Base-by-base conservation (phyloP, 2,797 vertebrate species). In the Acipenser ruthenus region DNA sequence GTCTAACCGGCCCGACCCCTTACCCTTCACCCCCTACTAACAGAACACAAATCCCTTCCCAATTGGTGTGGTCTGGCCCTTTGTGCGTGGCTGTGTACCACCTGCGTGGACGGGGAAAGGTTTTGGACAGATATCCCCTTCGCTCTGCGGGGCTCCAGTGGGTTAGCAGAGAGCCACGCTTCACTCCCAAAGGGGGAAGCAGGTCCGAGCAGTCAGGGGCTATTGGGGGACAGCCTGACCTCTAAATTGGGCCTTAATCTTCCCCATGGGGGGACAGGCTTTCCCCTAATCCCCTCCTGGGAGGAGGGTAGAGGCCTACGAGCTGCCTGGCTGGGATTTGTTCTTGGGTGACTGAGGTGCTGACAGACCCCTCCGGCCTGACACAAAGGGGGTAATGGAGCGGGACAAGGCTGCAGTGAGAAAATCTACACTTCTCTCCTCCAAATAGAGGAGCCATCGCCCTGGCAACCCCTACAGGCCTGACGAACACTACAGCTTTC, bases 371-470 rank as follows among this genome's bases (percentile, higher is more conserved):
- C 75, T 73, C 64, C 68, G 66, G 67, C 68, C 73, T 48, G 66
- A 79, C 68, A 82, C 78, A 88, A 85, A 84, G 72, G 79, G 73
- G 70, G 84, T 80, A 85, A 83, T 79, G 73, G 79, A 83, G 77
- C 77, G 76, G 75, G 67, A 71, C 78, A 71, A 71, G 72, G 76
- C 73, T 63, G 70, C 49, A 73, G 70, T 74, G 73, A 77, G 75
- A 78, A 79, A 81, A 81, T 75, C 56, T 76, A 75, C 78, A 76
- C 66, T 65, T 69, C 71, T 80, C 80, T 78, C 79, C 80, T 70
- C 72, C 70, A 72, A 72, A 80, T 75, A 80, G 75, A 82, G 79
- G 75, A 79, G 80, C 81, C 69, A 78, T 83, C 81, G 69, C 82
- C 74, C 5, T 37, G 80, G 78, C 60, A 75, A 82, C 80, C 70